phyloP scores from a whole-genome alignment of 2,113 vertebrate genomes.

The Callaeas wilsoni region DNA sequence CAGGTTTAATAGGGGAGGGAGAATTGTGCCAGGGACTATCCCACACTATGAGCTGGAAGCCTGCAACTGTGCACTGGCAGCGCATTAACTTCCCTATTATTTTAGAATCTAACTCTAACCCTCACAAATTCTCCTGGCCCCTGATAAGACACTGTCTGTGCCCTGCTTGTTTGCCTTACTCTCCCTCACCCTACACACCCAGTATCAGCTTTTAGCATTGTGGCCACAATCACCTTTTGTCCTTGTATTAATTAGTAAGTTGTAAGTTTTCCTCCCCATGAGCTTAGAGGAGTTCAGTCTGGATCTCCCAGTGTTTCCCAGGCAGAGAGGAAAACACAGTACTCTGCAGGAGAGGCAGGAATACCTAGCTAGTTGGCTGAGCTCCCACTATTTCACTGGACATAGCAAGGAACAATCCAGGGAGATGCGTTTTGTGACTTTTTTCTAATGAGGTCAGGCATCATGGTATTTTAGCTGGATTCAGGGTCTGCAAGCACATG shows the following conservation, averaged over 20 bases:
- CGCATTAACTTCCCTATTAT: background rate
- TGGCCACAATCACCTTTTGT: background rate
- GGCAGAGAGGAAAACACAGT: background rate
- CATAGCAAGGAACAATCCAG: background rate
- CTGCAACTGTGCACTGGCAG: no score
- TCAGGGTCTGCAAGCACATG: background rate
- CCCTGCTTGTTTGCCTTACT: background rate
- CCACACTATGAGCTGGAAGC: background rate
- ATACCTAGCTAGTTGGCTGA: background rate
- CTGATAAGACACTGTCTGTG: background rate
- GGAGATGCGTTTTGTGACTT: background rate
- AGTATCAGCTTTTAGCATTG: background rate
- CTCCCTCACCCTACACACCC: background rate
- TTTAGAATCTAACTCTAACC: background rate
- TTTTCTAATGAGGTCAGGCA: background rate
- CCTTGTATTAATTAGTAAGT: background rate
- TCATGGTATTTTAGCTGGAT: background rate
- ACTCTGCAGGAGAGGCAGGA: background rate
- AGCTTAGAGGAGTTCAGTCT: background rate
- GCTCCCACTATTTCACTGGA: background rate
- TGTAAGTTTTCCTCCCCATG: background rate
- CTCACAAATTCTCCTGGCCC: background rate
- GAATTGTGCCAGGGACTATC: background rate
- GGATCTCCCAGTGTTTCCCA: background rate
- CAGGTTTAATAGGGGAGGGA: background rate